Evolutionary conservation across 2,888 invertebrate genomes (phyloP).

Genomic region (Amblyjoppa fuscipennis): DNA sequence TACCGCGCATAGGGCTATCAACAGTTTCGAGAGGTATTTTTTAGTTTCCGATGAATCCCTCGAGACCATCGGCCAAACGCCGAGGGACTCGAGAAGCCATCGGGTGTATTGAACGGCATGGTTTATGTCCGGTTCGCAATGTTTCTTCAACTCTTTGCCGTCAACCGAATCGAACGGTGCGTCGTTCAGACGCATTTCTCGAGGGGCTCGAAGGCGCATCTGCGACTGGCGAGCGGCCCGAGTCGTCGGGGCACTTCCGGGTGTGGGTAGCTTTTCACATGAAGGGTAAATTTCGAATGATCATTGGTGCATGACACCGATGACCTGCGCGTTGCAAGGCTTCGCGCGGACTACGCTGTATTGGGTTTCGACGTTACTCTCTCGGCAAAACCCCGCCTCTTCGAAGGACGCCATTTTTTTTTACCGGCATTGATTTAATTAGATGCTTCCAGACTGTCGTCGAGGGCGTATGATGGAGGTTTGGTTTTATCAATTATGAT

Average conservation of each 20-base stretch:
- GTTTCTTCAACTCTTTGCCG: background rate
- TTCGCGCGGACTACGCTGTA: background rate
- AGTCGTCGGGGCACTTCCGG: background rate
- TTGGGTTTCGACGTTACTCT: background rate
- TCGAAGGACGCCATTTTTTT: background rate
- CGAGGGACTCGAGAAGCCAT: constrained; percentile 43
- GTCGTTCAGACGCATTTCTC: background rate
- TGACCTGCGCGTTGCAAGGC: background rate
- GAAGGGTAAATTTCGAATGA: no score
- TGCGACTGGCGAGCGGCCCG: background rate
- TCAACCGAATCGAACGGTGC: background rate
- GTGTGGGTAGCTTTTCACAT: background rate
- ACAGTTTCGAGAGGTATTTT: constrained; percentile 26
- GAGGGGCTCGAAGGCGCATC: no score
- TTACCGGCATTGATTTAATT: background rate
- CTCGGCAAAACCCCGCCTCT: background rate
- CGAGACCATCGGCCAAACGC: constrained; percentile 59
- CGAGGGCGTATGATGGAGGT: no score
- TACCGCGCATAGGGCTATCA: constrained; percentile 16
- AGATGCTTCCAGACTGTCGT: background rate
- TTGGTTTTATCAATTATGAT: no score
- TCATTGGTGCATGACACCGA: background rate
- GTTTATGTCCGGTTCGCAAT: constrained; percentile 36
- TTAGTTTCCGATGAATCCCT: constrained; percentile 18
- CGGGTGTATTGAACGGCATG: constrained; percentile 48